These are phyloP conservation scores for Carlito syrichta DNA, from an alignment of 2,113 vertebrate genomes.

Conservation along the genomic window DNA sequence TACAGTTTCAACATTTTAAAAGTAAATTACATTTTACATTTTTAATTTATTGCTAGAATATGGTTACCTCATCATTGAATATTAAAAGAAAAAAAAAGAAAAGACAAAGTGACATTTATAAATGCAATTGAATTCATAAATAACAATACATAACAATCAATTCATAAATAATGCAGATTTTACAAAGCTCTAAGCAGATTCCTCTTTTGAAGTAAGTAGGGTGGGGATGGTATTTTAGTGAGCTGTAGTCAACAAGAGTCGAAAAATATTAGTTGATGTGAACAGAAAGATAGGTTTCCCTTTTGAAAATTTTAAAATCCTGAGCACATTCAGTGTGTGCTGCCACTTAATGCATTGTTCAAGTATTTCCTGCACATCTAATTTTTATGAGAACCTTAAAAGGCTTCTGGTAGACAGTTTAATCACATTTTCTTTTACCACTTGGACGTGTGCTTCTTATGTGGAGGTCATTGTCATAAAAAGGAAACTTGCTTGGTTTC, in stretches of 20 bases:
- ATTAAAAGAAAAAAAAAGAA: slow-evolving; percentile 18
- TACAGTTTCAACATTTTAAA: background rate
- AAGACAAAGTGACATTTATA: background rate
- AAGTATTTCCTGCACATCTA: slow-evolving; percentile 74
- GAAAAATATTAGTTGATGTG: slow-evolving; percentile 26
- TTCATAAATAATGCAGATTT: slow-evolving; percentile 1
- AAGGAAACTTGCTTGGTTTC: slow-evolving; percentile 35
- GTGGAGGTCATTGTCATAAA: slow-evolving; percentile 57
- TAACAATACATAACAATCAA: background rate
- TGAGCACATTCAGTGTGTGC: slow-evolving; percentile 46
- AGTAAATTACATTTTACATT: too few relatives aligned
- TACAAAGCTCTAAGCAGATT: background rate
- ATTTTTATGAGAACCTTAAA: slow-evolving; percentile 77
- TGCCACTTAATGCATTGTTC: slow-evolving; percentile 68
- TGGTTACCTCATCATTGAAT: background rate
- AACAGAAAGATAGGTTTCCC: slow-evolving; percentile 48
- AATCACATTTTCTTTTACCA: slow-evolving; percentile 70
- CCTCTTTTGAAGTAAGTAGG: background rate
- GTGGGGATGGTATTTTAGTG: background rate
- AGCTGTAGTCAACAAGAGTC: background rate
- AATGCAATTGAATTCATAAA: background rate
- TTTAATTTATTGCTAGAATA: background rate
- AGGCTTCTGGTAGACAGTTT: slow-evolving; percentile 71
- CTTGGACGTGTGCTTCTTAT: slow-evolving; percentile 26
- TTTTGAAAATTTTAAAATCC: slow-evolving; percentile 71